Evolutionary conservation across 2,888 invertebrate genomes (phyloP), one percentile per base, ranked within the genome.

Genomic region (Eilema griseolum): DNA sequence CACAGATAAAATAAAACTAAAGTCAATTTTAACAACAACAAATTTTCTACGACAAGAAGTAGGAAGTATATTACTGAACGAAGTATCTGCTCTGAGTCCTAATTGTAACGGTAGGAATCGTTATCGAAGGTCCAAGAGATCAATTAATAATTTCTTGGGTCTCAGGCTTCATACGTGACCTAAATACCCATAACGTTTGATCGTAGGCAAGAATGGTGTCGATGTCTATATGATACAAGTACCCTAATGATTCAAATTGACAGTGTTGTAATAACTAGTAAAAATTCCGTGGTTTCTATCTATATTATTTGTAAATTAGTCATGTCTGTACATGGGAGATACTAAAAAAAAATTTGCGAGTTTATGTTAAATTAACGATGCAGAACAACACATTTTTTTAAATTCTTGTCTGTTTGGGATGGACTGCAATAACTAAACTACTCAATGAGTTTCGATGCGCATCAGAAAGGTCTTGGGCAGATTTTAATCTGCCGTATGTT

Each of bases 161-260:
- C 14, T 61, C 61, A 59, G 14, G 59, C 59, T 16, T 59, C 52
- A n/a, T 52, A n/a, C 52, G 52, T 52, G 52, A 61, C 26, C 52
- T 52, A 52, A 52, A 52, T 52, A 52, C n/a, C 52, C 52, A 52
- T 52, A n/a, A 20, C 20, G 52, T 52, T 52, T 7, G 52, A 52
- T 52, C 20, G n/a, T 52, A 52, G 46, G 46, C 20, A 46, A 46
- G 46, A 46, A 46, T 16, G 20, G 46, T 46, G 46, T 46, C 46
- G 16, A 31, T 31, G 73, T 71, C 66, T 57, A 77, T 7, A 16
- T 20, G 46, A 46, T 46, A 46, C 20, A 46, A 20, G 20, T 46
- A 46, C 14, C 14, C 41, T 41, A 14, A 16, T 41, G 3, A 4
- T 41, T 16, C 0, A 16, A 41, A 46, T 20, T 46, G 5, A 4